Evolutionary conservation across 2,797 vertebrate genomes (phyloP).

Genomic region (Acanthornis magna): DNA sequence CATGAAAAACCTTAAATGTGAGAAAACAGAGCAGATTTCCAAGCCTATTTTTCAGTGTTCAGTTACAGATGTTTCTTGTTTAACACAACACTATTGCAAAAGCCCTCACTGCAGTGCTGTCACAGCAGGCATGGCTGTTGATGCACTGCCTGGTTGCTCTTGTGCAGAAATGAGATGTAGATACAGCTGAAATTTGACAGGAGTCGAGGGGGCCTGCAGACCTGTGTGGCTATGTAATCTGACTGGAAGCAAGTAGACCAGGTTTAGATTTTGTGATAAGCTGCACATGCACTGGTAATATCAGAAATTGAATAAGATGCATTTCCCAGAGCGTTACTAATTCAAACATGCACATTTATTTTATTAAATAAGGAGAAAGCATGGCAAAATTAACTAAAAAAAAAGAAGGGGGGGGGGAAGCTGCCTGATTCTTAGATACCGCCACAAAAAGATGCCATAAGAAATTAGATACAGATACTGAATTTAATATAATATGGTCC

Average conservation of each 20-base stretch:
- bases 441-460: not conserved
- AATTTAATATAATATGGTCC: not conserved
- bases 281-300: not conserved
- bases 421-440: not conserved
- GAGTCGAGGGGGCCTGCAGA: not conserved
- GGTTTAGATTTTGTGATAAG: conserved; percentile 2
- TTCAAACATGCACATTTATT: not conserved
- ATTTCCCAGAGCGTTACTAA: not conserved
- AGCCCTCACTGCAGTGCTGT: not conserved
- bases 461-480: not conserved
- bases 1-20: not conserved
- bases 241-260: not conserved
- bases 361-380: not conserved
- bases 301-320: not conserved
- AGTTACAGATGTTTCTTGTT: not conserved
- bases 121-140: rapidly evolving
- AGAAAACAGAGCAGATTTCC: not conserved
- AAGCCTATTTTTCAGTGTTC: not conserved
- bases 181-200: not conserved
- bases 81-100: not conserved
- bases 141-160: not conserved
- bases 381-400: not conserved
- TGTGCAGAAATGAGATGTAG: not conserved
- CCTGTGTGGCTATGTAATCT: not conserved
- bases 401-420: rapidly evolving